These are phyloP conservation scores for Gymnosoma rotundatum DNA, from an alignment of 2,888 invertebrate genomes.

Conservation along the genomic window DNA sequence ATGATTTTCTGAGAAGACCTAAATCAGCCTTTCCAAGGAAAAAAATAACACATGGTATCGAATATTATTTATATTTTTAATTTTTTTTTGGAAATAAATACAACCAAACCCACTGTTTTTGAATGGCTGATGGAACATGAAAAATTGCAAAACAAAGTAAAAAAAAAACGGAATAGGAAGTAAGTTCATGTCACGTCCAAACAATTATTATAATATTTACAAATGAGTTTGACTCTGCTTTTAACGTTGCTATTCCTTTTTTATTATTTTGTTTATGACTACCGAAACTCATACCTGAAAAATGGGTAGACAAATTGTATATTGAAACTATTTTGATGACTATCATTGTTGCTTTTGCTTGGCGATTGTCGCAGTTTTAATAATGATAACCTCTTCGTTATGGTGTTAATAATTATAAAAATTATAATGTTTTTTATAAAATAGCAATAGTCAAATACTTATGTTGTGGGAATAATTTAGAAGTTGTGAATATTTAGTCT, in stretches of 20 bases:
- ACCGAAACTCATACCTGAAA: not conserved
- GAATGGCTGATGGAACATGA: slow-evolving; percentile 6
- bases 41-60: no score
- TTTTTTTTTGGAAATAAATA: no score
- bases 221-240: slow-evolving; percentile 64
- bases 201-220: slow-evolving; percentile 65
- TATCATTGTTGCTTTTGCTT: slow-evolving; percentile 22
- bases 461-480: no score
- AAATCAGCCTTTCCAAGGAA: no score
- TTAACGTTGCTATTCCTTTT: slow-evolving; percentile 4
- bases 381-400: slow-evolving; percentile 59
- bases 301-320: slow-evolving; percentile 14
- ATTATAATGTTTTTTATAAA: slow-evolving; percentile 8
- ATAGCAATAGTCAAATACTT: no score
- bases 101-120: slow-evolving; percentile 11
- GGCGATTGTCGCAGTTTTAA: slow-evolving; percentile 10
- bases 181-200: slow-evolving; percentile 64
- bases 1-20: no score
- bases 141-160: slow-evolving; percentile 33
- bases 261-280: not conserved
- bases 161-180: slow-evolving; percentile 23
- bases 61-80: no score
- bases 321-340: slow-evolving; percentile 15
- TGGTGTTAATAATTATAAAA: slow-evolving; percentile 53
- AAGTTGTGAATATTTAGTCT: no score